Conservation (phyloP, 2,113 vertebrate species). For the Osmerus eperlanus region DNA sequence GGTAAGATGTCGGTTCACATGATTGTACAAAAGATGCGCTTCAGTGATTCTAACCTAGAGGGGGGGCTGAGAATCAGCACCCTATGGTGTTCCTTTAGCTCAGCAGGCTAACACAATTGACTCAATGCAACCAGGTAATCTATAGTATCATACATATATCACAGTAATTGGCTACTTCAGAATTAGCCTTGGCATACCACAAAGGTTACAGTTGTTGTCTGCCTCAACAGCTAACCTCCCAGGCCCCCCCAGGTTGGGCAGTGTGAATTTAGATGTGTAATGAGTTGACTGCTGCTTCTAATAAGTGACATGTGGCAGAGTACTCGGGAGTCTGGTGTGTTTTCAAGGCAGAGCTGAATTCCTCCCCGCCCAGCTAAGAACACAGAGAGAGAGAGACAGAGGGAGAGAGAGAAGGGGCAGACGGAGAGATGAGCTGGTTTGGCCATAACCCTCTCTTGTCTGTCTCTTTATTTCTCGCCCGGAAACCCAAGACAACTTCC, state of each 20-base stretch:
- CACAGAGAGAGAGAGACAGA: background rate
- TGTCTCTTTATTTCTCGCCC: no score
- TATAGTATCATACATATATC: background rate
- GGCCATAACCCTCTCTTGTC: no score
- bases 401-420: background rate
- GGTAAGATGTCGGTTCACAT: no score
- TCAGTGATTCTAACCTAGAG: no score
- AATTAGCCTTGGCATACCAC: background rate
- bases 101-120: background rate
- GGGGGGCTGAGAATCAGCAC: no score
- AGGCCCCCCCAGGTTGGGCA: slow-evolving; percentile 9
- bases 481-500: no score
- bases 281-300: slow-evolving; percentile 65
- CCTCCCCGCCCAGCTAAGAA: no score
- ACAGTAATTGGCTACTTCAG: background rate
- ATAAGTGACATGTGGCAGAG: slow-evolving; percentile 53
- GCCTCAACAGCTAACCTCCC: slow-evolving; percentile 24
- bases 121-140: background rate
- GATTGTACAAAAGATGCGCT: no score
- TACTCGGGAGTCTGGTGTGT: slow-evolving; percentile 7
- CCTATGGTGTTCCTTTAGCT: no score
- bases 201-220: slow-evolving; percentile 4
- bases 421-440: no score
- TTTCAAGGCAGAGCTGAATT: slow-evolving; percentile 36
- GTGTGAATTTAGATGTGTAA: slow-evolving; percentile 63